Evolutionary conservation across 2,797 vertebrate species (phyloP).

Genomic region (Sarcophilus harrisii): DNA sequence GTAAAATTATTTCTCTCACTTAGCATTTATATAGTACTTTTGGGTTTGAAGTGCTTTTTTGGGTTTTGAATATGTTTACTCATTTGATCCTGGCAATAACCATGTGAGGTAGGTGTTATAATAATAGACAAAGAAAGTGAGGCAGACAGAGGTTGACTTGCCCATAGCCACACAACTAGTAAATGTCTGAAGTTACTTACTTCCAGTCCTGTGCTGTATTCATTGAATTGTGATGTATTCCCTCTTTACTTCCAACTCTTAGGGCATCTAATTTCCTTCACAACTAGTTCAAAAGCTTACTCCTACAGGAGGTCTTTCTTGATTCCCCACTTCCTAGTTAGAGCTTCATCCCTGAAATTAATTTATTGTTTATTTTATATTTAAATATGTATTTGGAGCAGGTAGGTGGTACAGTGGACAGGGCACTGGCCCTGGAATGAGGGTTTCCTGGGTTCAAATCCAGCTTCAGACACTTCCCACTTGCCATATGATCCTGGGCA

Average conservation of each 20-base stretch:
- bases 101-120: no score
- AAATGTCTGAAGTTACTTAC: background rate
- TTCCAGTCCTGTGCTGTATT: background rate
- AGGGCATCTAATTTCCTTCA: background rate
- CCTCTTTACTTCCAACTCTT: background rate
- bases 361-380: background rate
- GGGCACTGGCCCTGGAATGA: background rate
- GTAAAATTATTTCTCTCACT: background rate
- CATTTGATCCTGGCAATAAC: background rate
- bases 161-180: background rate
- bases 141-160: background rate
- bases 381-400: background rate
- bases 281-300: background rate
- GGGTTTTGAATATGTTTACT: background rate
- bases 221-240: background rate
- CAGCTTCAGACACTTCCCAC: background rate
- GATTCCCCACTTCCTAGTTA: background rate
- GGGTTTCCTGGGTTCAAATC: background rate
- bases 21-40: background rate
- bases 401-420: background rate
- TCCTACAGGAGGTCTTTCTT: background rate
- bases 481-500: background rate
- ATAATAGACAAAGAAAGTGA: background rate
- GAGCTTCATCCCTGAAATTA: background rate
- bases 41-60: background rate